Percentiles rank a stretch among this genome's conserved stretches.
Evolutionary conservation across 2,113 vertebrate species (phyloP).

Genomic region (Phalacrocorax pelagicus): DNA sequence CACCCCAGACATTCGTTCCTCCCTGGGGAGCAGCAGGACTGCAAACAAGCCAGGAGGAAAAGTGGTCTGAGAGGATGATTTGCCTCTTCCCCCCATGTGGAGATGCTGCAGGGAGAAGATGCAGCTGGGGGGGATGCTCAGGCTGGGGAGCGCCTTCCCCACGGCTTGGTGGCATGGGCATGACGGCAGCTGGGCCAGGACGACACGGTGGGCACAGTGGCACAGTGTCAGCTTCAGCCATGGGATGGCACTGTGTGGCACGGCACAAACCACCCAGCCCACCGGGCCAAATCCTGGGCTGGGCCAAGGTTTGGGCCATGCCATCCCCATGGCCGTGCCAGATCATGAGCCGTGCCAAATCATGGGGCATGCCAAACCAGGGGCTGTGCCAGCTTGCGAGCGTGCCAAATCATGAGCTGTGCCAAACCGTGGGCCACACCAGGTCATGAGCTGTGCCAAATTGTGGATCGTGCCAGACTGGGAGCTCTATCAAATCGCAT

Average conservation of each 20-base stretch:
- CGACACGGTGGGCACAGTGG: rapidly evolving
- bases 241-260: background rate
- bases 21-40: background rate
- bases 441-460: too few relatives aligned
- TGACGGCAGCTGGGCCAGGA: rapidly evolving
- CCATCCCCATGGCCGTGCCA: background rate
- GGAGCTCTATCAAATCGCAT: background rate
- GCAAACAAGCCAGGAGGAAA: rapidly evolving
- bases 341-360: background rate
- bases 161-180: rapidly evolving
- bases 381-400: background rate
- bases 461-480: background rate
- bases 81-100: background rate
- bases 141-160: background rate
- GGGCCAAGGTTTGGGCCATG: background rate
- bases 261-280: rapidly evolving
- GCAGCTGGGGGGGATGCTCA: rapidly evolving
- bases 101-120: background rate
- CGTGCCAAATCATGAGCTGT: background rate
- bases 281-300: background rate
- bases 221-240: background rate
- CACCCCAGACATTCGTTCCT: background rate
- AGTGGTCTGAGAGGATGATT: background rate
- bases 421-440: background rate
- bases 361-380: background rate